phyloP scores from a whole-genome alignment of 2,797 vertebrate species.

The Lateolabrax maculatus region DNA sequence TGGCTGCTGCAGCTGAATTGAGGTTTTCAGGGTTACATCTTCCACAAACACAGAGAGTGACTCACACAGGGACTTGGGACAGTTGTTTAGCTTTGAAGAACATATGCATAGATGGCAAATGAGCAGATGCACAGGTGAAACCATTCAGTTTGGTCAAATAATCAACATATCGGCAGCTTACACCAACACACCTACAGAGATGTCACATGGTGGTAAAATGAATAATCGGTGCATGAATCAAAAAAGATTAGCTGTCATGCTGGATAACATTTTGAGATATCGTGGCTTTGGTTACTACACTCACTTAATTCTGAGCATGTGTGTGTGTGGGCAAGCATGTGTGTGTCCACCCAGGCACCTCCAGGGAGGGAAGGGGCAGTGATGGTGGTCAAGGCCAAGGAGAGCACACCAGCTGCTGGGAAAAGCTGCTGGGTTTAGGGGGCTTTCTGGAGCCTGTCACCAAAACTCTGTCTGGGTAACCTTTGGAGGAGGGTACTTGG shows the following conservation, averaged over 20 bases:
- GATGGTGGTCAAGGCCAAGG: conserved; percentile 72
- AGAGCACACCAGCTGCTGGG: conserved; percentile 81
- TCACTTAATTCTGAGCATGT: background rate
- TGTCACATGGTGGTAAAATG: conserved; percentile 4
- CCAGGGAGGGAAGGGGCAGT: conserved; percentile 51
- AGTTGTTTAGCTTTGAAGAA: conserved; percentile 10
- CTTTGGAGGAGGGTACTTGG: conserved; percentile 65
- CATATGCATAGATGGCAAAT: conserved; percentile 11
- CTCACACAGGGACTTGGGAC: background rate
- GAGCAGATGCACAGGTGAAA: conserved; percentile 8
- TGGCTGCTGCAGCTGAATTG: background rate
- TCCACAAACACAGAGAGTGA: background rate
- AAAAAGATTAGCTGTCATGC: conserved; percentile 12
- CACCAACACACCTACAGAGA: conserved; percentile 8
- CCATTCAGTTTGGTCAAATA: conserved; percentile 19
- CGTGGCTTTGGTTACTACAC: conserved; percentile 28
- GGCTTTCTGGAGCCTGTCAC: conserved; percentile 82
- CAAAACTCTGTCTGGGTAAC: conserved; percentile 71
- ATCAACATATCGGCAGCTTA: conserved; percentile 10
- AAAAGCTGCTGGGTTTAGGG: conserved; percentile 80
- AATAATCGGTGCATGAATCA: conserved; percentile 5
- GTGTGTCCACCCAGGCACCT: conserved; percentile 37
- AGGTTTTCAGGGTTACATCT: conserved; percentile 10
- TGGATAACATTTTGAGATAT: conserved; percentile 30
- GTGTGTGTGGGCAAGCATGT: background rate